Conservation (phyloP, 2,888 invertebrate species). For the Pseudeuparius sepicola region DNA sequence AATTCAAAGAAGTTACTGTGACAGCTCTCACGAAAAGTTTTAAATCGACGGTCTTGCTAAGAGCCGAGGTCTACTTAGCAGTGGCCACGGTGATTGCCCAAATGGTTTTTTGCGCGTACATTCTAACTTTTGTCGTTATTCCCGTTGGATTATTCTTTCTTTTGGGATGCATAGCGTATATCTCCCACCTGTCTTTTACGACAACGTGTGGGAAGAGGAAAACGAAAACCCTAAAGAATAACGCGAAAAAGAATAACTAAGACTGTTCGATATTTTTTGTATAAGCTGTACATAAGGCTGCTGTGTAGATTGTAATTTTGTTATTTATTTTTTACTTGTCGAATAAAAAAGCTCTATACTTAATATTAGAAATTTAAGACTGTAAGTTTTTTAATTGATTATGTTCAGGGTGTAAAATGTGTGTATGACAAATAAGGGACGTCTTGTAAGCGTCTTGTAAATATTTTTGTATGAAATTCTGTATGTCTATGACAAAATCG, state of each 20-base stretch:
- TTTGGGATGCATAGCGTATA: slow-evolving; percentile 24
- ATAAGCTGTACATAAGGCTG: too few species aligned
- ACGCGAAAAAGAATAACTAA: too few species aligned
- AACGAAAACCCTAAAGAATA: background rate
- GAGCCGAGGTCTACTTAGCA: slow-evolving; percentile 25
- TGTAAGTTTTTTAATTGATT: too few species aligned
- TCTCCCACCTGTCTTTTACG: slow-evolving; percentile 22
- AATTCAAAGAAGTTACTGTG: slow-evolving; percentile 5
- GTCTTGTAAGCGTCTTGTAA: too few species aligned
- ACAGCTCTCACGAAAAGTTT: slow-evolving; percentile 18
- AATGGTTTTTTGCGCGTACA: slow-evolving; percentile 26
- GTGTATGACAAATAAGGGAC: too few species aligned
- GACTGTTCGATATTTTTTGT: too few species aligned
- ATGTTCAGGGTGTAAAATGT: too few species aligned
- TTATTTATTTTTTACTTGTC: slow-evolving; percentile 2
- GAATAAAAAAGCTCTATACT: too few species aligned
- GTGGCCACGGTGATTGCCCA: slow-evolving; percentile 26
- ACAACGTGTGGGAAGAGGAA: slow-evolving; percentile 11
- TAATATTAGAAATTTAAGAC: too few species aligned
- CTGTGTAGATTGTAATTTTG: too few species aligned
- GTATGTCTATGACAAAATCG: too few species aligned
- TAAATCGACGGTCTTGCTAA: slow-evolving; percentile 22
- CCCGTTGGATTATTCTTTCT: slow-evolving; percentile 31
- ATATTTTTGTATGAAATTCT: too few species aligned
- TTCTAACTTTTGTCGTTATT: slow-evolving; percentile 23